Evolutionary conservation across 2,113 vertebrate genomes (phyloP).

Genomic region (Tragelaphus strepsiceros): DNA sequence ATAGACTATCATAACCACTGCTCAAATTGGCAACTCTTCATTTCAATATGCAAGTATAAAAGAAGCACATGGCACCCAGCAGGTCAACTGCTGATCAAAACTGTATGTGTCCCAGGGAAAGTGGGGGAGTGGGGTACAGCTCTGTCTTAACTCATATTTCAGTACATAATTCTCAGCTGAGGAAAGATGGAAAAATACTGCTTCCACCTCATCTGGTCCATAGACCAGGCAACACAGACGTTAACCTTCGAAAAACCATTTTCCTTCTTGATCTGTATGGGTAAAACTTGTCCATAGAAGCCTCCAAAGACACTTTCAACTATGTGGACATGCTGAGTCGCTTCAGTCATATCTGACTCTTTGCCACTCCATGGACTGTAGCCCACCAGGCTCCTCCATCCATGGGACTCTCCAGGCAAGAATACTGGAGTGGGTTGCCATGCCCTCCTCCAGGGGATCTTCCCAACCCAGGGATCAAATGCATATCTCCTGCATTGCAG

Average conservation of each 20-base stretch:
- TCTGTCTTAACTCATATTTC: neutral
- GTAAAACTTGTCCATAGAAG: too few relatives aligned
- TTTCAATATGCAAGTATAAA: neutral
- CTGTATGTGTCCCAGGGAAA: neutral
- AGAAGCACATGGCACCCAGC: too few relatives aligned
- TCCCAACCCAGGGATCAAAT: neutral
- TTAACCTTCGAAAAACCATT: neutral
- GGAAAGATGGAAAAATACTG: neutral
- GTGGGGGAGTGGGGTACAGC: neutral
- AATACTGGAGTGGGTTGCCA: neutral
- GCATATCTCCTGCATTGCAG: neutral
- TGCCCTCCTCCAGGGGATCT: neutral
- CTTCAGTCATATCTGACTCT: neutral
- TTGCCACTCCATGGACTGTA: fast-evolving
- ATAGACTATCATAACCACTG: too few relatives aligned
- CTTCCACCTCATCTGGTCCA: neutral
- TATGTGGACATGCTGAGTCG: fast-evolving
- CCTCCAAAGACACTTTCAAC: neutral
- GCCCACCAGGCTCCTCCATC: neutral
- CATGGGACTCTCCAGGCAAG: neutral
- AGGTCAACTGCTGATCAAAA: neutral
- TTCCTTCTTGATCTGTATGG: neutral
- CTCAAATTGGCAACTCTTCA: neutral
- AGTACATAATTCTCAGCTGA: neutral
- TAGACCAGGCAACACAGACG: fast-evolving